Percentiles rank a stretch among this genome's conserved stretches.
Conservation (phyloP, 2,113 vertebrate species). For the Acanthisitta chloris region DNA sequence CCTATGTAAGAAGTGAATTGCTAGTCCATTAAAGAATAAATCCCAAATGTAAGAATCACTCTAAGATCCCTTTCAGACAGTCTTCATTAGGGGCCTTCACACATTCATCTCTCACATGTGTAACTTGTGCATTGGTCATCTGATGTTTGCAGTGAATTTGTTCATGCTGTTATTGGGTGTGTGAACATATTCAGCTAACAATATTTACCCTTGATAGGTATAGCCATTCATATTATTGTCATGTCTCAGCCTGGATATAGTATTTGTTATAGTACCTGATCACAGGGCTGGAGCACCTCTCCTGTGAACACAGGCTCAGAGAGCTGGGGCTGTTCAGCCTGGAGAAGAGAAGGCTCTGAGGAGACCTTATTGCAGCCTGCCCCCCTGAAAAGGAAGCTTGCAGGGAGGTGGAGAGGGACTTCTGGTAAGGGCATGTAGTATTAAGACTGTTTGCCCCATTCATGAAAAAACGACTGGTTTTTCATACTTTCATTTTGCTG, state of each 20-base stretch:
- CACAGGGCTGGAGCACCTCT: not conserved
- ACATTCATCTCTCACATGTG: rapidly evolving
- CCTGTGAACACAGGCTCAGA: not conserved
- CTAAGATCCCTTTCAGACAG: not conserved
- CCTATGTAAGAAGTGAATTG: not conserved
- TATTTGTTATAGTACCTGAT: not conserved
- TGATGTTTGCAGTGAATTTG: not conserved
- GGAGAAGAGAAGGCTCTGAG: not conserved
- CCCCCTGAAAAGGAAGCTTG: too few relatives aligned
- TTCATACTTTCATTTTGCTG: not conserved
- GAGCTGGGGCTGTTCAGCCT: not conserved
- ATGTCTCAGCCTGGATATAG: not conserved
- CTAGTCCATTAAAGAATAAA: not conserved
- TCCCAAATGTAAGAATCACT: not conserved
- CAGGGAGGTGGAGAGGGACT: not conserved
- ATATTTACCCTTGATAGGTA: not conserved
- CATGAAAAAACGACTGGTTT: not conserved
- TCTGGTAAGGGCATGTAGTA: not conserved
- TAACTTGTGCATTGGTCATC: not conserved
- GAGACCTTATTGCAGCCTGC: too few relatives aligned
- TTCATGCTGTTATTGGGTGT: not conserved
- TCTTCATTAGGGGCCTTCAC: not conserved
- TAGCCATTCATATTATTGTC: not conserved
- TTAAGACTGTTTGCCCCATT: not conserved
- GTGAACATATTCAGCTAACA: not conserved